Evolutionary conservation across 2,113 vertebrate genomes (phyloP).

Genomic region (Tragelaphus strepsiceros): DNA sequence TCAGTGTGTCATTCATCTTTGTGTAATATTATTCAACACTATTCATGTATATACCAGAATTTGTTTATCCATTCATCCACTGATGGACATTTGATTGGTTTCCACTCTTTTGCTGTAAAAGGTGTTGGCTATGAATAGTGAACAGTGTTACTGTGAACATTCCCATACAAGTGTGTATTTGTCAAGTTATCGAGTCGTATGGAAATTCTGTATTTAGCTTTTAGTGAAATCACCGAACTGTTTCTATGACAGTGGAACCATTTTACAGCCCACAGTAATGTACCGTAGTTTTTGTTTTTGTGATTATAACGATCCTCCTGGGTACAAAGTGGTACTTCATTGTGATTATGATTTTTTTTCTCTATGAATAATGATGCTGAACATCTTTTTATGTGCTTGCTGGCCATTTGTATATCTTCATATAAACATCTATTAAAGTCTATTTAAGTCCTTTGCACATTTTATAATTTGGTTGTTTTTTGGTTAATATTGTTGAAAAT

Average conservation of each 20-base stretch:
- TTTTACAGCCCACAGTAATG: background rate
- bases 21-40: background rate
- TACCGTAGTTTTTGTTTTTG: background rate
- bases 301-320: background rate
- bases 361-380: background rate
- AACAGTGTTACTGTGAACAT: background rate
- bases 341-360: constrained; percentile 2
- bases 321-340: background rate
- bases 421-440: background rate
- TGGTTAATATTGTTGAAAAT: background rate
- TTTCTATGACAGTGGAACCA: background rate
- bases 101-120: background rate
- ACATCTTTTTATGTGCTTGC: background rate
- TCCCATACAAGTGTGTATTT: background rate
- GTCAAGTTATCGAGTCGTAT: background rate
- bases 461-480: background rate
- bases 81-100: background rate
- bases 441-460: background rate
- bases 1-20: background rate
- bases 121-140: background rate
- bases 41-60: background rate
- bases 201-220: background rate
- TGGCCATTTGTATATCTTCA: background rate
- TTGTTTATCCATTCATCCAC: background rate
- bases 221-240: background rate